These are phyloP conservation scores for Criorhina ranunculi DNA, from an alignment of 2,888 invertebrate species.

Conservation along the genomic window DNA sequence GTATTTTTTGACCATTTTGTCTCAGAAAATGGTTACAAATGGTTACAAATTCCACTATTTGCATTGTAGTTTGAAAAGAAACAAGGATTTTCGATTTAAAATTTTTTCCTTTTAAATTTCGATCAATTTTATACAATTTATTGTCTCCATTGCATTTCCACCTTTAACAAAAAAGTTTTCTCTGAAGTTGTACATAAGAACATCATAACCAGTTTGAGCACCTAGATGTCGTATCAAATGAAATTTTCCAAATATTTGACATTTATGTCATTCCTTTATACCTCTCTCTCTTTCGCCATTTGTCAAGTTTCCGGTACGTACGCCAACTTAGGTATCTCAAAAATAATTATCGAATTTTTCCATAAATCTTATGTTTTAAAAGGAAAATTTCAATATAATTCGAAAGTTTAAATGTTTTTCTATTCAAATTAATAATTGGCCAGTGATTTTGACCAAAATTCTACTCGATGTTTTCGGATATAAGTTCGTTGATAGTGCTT, in stretches of 20 bases:
- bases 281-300: slow-evolving; percentile 84
- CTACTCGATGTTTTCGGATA: slow-evolving; percentile 80
- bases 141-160: neutral
- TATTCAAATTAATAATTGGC: slow-evolving; percentile 72
- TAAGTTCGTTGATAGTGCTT: slow-evolving; percentile 46
- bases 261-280: slow-evolving; percentile 78
- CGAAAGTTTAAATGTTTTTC: slow-evolving; percentile 52
- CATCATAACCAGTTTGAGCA: neutral
- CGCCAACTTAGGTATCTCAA: slow-evolving; percentile 79
- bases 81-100: too few species aligned
- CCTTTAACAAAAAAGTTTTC: neutral
- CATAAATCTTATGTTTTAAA: slow-evolving; percentile 42
- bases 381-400: slow-evolving; percentile 62
- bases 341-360: slow-evolving; percentile 50
- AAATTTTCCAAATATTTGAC: slow-evolving; percentile 55
- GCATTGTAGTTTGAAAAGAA: too few species aligned
- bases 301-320: slow-evolving; percentile 84
- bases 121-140: too few species aligned
- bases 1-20: too few species aligned
- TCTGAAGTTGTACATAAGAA: neutral
- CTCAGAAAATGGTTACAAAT: too few species aligned
- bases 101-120: too few species aligned
- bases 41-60: too few species aligned
- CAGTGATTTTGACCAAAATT: slow-evolving; percentile 39
- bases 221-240: slow-evolving; percentile 28